Conservation (phyloP, 1,140 invertebrate genomes). For the Copidosoma floridanum region DNA sequence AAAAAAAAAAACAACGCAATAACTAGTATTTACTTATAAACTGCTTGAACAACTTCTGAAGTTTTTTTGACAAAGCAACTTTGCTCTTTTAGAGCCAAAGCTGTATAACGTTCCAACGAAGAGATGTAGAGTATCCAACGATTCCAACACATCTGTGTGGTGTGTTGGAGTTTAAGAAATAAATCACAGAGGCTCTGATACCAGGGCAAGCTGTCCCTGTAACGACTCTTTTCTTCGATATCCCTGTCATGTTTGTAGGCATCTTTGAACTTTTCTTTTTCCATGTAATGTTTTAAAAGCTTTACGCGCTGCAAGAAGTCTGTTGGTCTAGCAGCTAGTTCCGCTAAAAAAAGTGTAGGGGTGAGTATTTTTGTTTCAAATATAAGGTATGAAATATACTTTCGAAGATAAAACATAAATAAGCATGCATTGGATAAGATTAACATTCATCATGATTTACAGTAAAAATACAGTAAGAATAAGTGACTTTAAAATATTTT, state of each 20-base stretch:
- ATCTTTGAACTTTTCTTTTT: conserved; percentile 66
- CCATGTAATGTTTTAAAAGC: conserved; percentile 71
- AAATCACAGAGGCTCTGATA: conserved; percentile 73
- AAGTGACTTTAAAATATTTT: no score
- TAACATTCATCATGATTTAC: no score
- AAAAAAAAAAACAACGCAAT: no score
- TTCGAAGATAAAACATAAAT: no score
- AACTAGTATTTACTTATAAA: conserved; percentile 57
- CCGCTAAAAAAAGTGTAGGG: conserved; percentile 54
- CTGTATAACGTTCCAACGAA: conserved; percentile 64
- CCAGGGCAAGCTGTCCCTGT: conserved; percentile 68
- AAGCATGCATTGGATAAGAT: neutral
- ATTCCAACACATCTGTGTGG: conserved; percentile 59
- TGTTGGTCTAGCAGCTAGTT: conserved; percentile 67
- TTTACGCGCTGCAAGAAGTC: conserved; percentile 72
- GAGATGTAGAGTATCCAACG: conserved; percentile 72
- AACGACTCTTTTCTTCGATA: conserved; percentile 63
- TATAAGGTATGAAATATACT: no score
- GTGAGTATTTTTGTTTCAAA: neutral
- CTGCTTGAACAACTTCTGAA: conserved; percentile 45
- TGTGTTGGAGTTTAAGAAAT: conserved; percentile 58
- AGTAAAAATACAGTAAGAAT: no score
- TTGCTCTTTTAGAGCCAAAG: conserved; percentile 62
- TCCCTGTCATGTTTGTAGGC: conserved; percentile 75
- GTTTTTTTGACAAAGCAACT: conserved; percentile 42